Evolutionary conservation across 2,797 vertebrate genomes (phyloP).

Genomic region (Anolis apletophallus): DNA sequence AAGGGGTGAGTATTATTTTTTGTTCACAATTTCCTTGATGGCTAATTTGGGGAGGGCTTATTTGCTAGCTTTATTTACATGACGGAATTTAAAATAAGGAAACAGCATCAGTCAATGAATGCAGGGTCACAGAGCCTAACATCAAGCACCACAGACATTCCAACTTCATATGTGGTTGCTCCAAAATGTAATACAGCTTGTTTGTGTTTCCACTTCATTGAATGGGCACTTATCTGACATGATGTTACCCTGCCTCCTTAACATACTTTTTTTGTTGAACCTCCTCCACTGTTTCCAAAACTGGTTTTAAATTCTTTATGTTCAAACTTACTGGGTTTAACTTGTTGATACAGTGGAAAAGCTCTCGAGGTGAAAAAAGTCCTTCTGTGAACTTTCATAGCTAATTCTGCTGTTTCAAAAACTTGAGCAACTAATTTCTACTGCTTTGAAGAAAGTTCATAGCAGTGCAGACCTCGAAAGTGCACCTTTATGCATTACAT

Average conservation of each 20-base stretch:
- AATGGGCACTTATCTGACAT: no score
- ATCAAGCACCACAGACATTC: neutral
- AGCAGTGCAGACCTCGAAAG: neutral
- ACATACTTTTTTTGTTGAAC: neutral
- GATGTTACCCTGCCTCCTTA: neutral
- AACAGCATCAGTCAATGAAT: neutral
- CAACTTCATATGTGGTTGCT: neutral
- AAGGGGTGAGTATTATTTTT: constrained; percentile 85
- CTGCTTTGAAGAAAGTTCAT: neutral
- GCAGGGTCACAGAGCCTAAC: neutral
- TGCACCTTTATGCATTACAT: no score
- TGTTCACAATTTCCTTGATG: neutral
- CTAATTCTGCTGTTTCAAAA: neutral
- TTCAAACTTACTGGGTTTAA: neutral
- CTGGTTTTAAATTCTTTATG: neutral
- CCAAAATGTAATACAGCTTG: neutral
- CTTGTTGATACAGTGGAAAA: neutral
- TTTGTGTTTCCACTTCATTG: neutral
- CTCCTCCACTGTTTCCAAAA: neutral
- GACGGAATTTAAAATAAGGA: neutral
- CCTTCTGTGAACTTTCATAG: neutral
- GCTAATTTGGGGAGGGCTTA: neutral
- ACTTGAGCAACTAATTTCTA: neutral
- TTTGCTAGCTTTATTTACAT: neutral
- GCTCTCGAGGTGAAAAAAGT: neutral